Evolutionary conservation across 2,797 vertebrate genomes (phyloP).

Genomic region (Cossypha niveicapilla): DNA sequence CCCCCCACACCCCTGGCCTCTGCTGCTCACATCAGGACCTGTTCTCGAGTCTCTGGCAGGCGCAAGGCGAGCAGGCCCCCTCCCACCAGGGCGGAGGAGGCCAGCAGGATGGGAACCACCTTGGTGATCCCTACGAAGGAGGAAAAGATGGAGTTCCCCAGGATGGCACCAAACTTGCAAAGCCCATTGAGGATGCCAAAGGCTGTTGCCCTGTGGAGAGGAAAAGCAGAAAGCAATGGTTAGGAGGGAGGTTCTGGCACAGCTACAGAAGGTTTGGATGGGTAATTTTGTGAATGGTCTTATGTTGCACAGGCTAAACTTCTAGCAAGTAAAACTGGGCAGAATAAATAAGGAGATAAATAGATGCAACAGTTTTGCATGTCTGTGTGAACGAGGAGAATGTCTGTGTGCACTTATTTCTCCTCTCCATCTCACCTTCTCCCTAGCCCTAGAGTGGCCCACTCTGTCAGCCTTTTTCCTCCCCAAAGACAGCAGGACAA

Average conservation of each 20-base stretch:
- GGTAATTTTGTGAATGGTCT: not conserved
- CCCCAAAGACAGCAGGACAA: not conserved
- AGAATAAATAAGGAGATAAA: not conserved
- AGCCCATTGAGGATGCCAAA: slow-evolving; percentile 93
- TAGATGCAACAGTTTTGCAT: not conserved
- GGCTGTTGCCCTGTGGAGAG: slow-evolving; percentile 85
- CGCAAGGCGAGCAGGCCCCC: slow-evolving; percentile 91
- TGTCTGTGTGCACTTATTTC: not conserved
- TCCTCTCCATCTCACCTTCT: not conserved
- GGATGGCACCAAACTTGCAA: slow-evolving; percentile 90
- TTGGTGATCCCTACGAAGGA: slow-evolving; percentile 93
- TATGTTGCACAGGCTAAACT: not conserved
- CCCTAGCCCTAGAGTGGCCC: not conserved
- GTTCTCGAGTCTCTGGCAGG: slow-evolving; percentile 93
- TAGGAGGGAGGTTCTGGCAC: not conserved
- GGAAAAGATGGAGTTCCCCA: slow-evolving; percentile 93
- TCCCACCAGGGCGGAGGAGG: slow-evolving; percentile 88
- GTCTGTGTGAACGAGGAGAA: not conserved
- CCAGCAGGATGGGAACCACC: slow-evolving; percentile 93
- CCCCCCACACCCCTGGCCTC: not conserved
- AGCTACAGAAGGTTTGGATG: not conserved
- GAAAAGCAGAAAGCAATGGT: slow-evolving; percentile 1
- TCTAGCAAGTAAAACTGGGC: not conserved
- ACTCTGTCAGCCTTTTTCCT: not conserved
- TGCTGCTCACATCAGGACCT: slow-evolving; percentile 86